phyloP scores from a whole-genome alignment of 2,113 vertebrate species.

The Myocastor coypus region DNA sequence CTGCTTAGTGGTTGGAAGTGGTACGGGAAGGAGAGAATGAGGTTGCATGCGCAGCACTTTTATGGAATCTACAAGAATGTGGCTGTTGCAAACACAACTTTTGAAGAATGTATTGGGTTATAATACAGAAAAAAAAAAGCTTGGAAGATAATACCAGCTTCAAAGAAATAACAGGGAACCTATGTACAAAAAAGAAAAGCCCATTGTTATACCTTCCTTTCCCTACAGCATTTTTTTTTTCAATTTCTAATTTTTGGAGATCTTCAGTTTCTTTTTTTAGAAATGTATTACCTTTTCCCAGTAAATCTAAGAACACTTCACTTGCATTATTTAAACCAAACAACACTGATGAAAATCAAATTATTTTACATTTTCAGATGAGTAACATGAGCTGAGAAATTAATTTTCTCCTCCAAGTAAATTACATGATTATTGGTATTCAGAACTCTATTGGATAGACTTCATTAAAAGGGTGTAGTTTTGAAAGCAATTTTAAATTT shows the following conservation, averaged over 20 bases:
- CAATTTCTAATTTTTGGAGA: background rate
- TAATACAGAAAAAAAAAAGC: background rate
- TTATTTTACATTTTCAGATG: constrained; percentile 6
- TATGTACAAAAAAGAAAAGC: background rate
- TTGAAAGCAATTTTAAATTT: constrained; percentile 50
- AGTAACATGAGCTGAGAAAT: constrained; percentile 49
- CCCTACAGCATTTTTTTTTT: background rate
- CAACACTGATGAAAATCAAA: constrained; percentile 24
- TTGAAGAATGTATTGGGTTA: background rate
- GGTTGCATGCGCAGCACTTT: background rate
- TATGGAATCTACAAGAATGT: background rate
- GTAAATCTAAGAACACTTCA: constrained; percentile 14
- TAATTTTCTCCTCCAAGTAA: constrained; percentile 53
- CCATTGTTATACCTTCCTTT: background rate
- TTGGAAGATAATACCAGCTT: background rate
- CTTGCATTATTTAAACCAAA: constrained; percentile 30
- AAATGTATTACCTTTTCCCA: background rate
- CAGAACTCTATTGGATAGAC: background rate
- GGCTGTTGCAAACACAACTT: background rate
- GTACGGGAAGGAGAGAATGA: background rate
- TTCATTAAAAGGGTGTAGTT: constrained; percentile 39
- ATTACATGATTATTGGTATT: background rate
- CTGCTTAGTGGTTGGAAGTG: background rate
- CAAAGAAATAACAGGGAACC: background rate
- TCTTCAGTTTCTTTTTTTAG: background rate